Evolutionary conservation across 2,888 invertebrate species (phyloP).

Genomic region (Euplexia lucipara): DNA sequence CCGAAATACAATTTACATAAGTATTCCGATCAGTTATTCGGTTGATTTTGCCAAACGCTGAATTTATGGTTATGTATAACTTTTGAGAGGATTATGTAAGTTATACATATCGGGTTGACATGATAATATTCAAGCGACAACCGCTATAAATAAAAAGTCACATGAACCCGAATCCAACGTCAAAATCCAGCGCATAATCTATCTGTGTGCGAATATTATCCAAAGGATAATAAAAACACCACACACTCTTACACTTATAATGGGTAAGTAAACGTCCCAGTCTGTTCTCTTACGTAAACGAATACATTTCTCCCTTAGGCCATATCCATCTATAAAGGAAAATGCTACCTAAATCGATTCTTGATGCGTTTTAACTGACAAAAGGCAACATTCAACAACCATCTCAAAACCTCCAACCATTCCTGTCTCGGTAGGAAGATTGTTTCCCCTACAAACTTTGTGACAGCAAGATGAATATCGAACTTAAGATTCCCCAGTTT

Average conservation of each 20-base stretch:
- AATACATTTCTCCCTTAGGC: not conserved
- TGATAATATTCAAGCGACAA: too few species aligned
- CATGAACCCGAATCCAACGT: too few species aligned
- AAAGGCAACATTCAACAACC: conserved; percentile 8
- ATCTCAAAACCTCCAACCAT: conserved; percentile 14
- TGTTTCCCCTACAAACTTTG: conserved; percentile 31
- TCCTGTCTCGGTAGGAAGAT: conserved; percentile 18
- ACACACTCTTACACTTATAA: too few species aligned
- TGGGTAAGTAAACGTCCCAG: too few species aligned
- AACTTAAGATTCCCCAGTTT: conserved; percentile 30
- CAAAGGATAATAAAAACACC: too few species aligned
- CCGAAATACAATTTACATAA: not conserved
- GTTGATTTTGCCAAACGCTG: not conserved
- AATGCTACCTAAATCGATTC: conserved; percentile 23
- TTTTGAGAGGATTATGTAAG: conserved; percentile 29
- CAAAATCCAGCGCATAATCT: too few species aligned
- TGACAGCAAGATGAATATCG: conserved; percentile 28
- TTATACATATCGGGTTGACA: conserved; percentile 16
- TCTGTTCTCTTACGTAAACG: too few species aligned
- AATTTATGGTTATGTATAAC: conserved; percentile 8
- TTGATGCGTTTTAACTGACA: conserved; percentile 15
- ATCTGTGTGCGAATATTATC: too few species aligned
- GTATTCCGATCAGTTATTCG: conserved; percentile 9
- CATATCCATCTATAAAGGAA: not conserved
- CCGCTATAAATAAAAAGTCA: too few species aligned